A percentile compares a stretch with the other conserved stretches of the same genome.
Evolutionary conservation across 2,113 vertebrate species (phyloP).

Genomic region (Echinops telfairi): DNA sequence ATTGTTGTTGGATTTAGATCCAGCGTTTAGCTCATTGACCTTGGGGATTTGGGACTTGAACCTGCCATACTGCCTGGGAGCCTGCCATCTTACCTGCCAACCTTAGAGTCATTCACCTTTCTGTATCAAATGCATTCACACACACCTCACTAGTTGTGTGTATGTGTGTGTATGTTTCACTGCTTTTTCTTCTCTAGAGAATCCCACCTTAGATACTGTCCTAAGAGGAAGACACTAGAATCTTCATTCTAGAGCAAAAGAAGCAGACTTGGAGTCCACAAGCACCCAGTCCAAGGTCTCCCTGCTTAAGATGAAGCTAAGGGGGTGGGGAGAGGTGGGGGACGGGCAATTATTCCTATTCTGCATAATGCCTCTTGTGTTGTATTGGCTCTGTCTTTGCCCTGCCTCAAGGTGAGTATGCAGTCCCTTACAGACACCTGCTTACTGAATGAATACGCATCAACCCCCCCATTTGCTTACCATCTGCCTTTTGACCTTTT

Average conservation of each 20-base stretch:
- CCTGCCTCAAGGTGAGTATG: rapidly evolving
- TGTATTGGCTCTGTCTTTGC: not conserved
- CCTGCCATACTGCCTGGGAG: no score
- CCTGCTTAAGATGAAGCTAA: not conserved
- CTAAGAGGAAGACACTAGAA: rapidly evolving
- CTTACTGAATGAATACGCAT: rapidly evolving
- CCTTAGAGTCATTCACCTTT: no score
- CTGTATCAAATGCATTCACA: no score
- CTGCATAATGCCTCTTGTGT: not conserved
- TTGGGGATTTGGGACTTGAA: no score
- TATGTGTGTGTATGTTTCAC: no score
- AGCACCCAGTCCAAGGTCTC: not conserved
- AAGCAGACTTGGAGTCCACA: not conserved
- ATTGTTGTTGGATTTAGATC: no score
- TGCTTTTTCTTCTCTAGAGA: no score
- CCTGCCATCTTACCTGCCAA: no score
- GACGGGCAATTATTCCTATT: rapidly evolving
- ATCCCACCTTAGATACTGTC: not conserved
- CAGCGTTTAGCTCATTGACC: no score
- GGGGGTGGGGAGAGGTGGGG: not conserved
- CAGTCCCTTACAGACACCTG: rapidly evolving
- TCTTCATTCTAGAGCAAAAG: not conserved
- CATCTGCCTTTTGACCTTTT: no score
- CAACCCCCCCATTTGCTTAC: rapidly evolving
- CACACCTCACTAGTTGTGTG: no score